Evolutionary conservation across 1,140 invertebrate species (phyloP).

Genomic region (Bradysia coprophila): DNA sequence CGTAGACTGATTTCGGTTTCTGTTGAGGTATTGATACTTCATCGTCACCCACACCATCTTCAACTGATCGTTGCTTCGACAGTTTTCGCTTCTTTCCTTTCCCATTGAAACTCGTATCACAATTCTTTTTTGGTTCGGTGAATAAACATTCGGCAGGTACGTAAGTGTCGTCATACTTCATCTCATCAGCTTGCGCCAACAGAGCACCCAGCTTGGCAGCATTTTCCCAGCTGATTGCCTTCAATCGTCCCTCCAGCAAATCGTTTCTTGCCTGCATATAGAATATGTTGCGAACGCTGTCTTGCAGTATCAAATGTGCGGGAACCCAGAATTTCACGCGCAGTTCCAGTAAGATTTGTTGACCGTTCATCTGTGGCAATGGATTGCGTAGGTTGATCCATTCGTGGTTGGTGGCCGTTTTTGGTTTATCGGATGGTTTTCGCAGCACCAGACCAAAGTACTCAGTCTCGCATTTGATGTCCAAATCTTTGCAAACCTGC

Average conservation of each 20-base stretch:
- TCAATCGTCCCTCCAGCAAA: constrained; percentile 47
- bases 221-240: constrained; percentile 43
- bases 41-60: background rate
- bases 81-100: constrained; percentile 16
- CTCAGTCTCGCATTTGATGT: no score
- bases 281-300: constrained; percentile 65
- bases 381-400: no score
- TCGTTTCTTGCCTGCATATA: constrained; percentile 63
- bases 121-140: background rate
- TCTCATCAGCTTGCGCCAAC: constrained; percentile 38
- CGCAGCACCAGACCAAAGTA: no score
- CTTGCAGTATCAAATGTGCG: constrained; percentile 66
- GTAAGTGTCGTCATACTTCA: constrained; percentile 1
- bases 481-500: no score
- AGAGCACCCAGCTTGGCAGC: constrained; percentile 53
- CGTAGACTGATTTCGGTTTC: constrained; percentile 15
- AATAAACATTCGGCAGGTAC: background rate
- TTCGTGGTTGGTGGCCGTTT: no score
- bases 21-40: constrained; percentile 3
- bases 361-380: no score
- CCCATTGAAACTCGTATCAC: background rate
- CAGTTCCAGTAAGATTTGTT: no score
- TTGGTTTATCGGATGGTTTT: no score
- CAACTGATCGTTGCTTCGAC: constrained; percentile 20
- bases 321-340: constrained; percentile 87